Evolutionary conservation across 1,140 invertebrate genomes (phyloP).

Genomic region (Orchestia grillus): DNA sequence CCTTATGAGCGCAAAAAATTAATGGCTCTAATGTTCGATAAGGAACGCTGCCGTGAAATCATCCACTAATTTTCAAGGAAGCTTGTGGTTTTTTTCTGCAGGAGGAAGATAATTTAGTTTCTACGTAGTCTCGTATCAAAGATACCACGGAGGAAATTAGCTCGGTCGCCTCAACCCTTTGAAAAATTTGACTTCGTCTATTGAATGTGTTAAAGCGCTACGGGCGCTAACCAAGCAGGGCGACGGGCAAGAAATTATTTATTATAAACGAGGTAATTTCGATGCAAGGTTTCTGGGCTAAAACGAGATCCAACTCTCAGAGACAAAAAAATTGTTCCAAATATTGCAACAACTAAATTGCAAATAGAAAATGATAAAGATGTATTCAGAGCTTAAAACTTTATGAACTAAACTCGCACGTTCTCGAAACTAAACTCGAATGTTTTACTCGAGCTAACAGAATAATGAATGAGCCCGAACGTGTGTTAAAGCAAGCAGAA

Average conservation of each 20-base stretch:
- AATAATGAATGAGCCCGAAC: too few species aligned
- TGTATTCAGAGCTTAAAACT: too few species aligned
- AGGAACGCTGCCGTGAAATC: neutral
- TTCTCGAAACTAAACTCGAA: too few species aligned
- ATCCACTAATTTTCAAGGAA: neutral
- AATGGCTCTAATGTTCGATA: neutral
- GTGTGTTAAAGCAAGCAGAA: too few species aligned
- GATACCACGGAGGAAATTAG: neutral
- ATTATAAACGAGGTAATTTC: neutral
- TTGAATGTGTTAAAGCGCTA: neutral
- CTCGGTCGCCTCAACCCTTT: neutral
- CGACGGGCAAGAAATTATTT: neutral
- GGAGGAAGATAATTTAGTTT: neutral
- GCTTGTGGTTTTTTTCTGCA: neutral
- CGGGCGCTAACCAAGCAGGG: neutral
- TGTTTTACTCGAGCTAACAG: too few species aligned
- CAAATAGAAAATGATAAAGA: too few species aligned
- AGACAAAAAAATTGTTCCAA: too few species aligned
- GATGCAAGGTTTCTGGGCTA: neutral
- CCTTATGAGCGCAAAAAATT: neutral
- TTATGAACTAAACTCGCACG: too few species aligned
- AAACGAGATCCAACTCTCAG: too few species aligned
- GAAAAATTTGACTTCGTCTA: neutral
- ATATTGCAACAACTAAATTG: too few species aligned
- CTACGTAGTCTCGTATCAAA: neutral